phyloP scores from a whole-genome alignment of 2,113 vertebrate species.

The Cacatua alba region DNA sequence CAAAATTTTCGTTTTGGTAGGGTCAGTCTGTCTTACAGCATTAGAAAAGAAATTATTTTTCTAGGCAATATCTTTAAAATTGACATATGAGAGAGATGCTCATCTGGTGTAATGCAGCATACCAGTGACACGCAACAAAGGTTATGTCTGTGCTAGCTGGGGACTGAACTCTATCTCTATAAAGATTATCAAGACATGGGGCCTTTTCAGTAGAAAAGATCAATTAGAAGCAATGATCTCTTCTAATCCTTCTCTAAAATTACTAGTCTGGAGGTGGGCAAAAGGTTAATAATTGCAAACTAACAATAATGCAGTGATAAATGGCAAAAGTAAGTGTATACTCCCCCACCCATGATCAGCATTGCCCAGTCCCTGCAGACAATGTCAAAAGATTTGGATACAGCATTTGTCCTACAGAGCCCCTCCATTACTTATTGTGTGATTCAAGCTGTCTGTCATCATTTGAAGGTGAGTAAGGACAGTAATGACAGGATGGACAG shows the following conservation, averaged over 20 bases:
- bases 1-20: neutral
- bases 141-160: neutral
- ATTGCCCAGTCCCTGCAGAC: neutral
- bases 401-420: neutral
- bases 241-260: neutral
- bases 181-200: neutral
- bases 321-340: rapidly evolving
- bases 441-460: neutral
- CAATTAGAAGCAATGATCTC: neutral
- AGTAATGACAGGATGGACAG: neutral
- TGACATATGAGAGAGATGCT: neutral
- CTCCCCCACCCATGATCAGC: neutral
- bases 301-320: neutral
- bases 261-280: neutral
- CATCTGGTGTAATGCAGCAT: neutral
- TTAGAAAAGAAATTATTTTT: neutral
- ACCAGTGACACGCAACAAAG: neutral
- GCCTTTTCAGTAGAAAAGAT: neutral
- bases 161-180: neutral
- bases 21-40: neutral
- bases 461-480: rapidly evolving
- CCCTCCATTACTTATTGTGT: rapidly evolving
- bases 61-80: neutral
- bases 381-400: rapidly evolving
- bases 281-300: neutral